Evolutionary conservation across 1,140 invertebrate genomes (phyloP).

Genomic region (Tigriopus japonicus): DNA sequence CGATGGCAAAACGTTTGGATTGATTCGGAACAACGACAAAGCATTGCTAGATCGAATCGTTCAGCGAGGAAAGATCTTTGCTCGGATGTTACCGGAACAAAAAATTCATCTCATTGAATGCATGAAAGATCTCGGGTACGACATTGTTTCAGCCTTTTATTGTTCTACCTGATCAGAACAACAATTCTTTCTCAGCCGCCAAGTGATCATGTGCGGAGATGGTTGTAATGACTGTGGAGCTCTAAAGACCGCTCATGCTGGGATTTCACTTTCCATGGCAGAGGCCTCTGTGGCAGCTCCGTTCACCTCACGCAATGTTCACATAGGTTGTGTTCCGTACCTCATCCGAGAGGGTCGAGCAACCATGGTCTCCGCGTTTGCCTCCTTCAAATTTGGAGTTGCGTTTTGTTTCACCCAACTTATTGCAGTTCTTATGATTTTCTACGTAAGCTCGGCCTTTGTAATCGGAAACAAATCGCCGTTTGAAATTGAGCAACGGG

Average conservation of each 20-base stretch:
- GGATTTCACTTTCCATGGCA: conserved; percentile 31
- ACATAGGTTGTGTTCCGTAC: conserved; percentile 34
- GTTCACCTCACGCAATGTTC: conserved; percentile 34
- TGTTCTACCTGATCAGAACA: no score
- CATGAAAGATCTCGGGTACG: conserved; percentile 34
- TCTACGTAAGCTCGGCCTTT: conserved; percentile 25
- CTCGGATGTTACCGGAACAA: conserved; percentile 40
- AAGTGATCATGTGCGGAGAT: conserved; percentile 40
- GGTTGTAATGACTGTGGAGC: conserved; percentile 41
- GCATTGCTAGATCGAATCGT: conserved; percentile 19
- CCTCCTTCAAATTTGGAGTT: conserved; percentile 41
- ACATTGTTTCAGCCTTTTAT: not conserved
- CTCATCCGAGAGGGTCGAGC: conserved; percentile 34
- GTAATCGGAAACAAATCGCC: no score
- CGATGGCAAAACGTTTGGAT: conserved; percentile 21
- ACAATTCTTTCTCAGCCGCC: conserved; percentile 18
- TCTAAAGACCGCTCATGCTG: conserved; percentile 32
- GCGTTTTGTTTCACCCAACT: conserved; percentile 37
- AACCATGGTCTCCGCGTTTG: conserved; percentile 36
- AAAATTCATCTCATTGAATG: conserved; percentile 35
- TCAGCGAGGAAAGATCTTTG: conserved; percentile 30
- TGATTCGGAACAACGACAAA: conserved; percentile 19
- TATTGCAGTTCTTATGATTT: conserved; percentile 32
- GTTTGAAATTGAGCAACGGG: no score
- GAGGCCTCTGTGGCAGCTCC: conserved; percentile 40